Evolutionary conservation across 2,888 invertebrate genomes (phyloP).

Genomic region (Pseudococcus longispinus): DNA sequence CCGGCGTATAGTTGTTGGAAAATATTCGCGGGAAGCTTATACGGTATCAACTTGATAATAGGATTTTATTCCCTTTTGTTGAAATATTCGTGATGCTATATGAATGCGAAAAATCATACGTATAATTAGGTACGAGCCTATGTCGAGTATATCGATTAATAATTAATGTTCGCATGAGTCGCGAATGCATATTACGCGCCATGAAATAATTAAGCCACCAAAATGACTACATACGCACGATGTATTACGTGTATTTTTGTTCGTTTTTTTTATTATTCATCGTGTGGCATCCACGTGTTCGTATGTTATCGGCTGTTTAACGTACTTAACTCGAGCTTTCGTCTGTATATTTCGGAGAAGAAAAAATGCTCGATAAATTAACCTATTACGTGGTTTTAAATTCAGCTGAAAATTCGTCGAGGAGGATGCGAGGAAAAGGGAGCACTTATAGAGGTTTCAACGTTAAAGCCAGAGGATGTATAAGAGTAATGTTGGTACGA

Average conservation of each 20-base stretch:
- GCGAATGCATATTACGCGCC: neutral
- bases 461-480: neutral
- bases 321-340: neutral
- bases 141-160: neutral
- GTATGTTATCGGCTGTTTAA: neutral
- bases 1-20: neutral
- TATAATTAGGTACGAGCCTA: neutral
- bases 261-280: neutral
- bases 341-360: neutral
- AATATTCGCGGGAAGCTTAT: neutral
- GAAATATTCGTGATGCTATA: slow-evolving; percentile 3
- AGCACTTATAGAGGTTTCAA: neutral
- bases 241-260: neutral
- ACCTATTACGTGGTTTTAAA: neutral
- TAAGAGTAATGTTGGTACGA: neutral
- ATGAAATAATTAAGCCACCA: neutral
- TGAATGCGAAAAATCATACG: neutral
- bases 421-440: neutral
- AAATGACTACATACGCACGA: neutral
- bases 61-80: neutral
- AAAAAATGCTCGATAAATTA: neutral
- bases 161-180: neutral
- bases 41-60: neutral
- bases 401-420: neutral
- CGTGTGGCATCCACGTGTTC: neutral